A percentile compares a stretch with the other conserved stretches of the same genome.
These are phyloP conservation scores for Coendou prehensilis DNA, from an alignment of 2,797 vertebrate species.

Conservation along the genomic window DNA sequence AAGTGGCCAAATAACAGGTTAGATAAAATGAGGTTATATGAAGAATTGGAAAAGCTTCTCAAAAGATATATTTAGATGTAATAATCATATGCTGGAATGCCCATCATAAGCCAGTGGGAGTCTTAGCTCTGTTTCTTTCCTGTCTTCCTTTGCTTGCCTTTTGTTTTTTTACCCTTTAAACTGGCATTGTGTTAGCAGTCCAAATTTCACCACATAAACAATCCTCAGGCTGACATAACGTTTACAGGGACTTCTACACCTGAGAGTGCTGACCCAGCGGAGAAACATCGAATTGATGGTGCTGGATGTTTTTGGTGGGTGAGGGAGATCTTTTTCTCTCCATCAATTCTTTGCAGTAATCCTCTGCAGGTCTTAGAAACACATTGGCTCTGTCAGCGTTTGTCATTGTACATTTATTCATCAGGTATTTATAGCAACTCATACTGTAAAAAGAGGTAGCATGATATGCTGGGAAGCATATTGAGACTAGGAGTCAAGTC, in stretches of 20 bases:
- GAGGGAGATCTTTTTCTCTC: constrained; percentile 68
- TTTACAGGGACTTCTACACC: constrained; percentile 75
- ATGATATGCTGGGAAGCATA: constrained; percentile 78
- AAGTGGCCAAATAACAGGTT: constrained; percentile 79
- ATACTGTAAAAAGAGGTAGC: constrained; percentile 83
- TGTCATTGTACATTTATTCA: constrained; percentile 79
- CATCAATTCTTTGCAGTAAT: constrained; percentile 71
- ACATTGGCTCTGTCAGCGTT: constrained; percentile 78
- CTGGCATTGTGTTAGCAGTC: constrained; percentile 63
- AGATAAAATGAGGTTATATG: constrained; percentile 58
- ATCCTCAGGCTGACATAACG: constrained; percentile 78
- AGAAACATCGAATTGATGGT: constrained; percentile 77
- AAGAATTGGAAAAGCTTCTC: constrained; percentile 33
- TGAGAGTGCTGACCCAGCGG: constrained; percentile 73
- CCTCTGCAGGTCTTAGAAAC: constrained; percentile 78
- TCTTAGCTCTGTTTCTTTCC: constrained; percentile 36
- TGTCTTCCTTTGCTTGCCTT: constrained; percentile 46
- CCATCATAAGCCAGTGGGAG: constrained; percentile 36
- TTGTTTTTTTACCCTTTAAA: constrained; percentile 73
- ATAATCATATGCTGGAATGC: constrained; percentile 46
- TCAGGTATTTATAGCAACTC: constrained; percentile 78
- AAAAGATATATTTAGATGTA: neutral
- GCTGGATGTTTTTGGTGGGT: constrained; percentile 79
- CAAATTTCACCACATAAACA: constrained; percentile 59
- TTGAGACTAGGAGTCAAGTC: constrained; percentile 65